Base-by-base conservation (phyloP, 2,888 invertebrate species). In the Sipha maydis region DNA sequence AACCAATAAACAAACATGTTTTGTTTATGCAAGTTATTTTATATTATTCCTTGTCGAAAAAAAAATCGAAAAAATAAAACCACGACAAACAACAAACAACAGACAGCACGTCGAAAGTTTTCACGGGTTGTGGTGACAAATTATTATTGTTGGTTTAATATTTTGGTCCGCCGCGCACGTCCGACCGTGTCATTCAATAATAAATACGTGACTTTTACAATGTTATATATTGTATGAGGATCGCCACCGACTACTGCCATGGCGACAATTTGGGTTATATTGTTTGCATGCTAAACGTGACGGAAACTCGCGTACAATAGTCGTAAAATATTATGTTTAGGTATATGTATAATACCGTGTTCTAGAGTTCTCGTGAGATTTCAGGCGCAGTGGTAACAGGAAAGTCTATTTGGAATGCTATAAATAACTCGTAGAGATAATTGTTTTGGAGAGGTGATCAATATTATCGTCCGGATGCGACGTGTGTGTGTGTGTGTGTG, bases 371-470 rank as follows among this genome's bases (percentile, higher is more conserved):
- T 25, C 61, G 75, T 38, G 75, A 28, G 73, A 83, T 83, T 75
- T 83, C 56, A 9, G 83, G 54, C 19, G n/a, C 3, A 4, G 17
- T 19, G 19, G 28, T 19, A 69, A 5, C 1, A 14, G 48, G 21
- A 71, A 48, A 67, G 38, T 19, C 21, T 8, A 34, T 19, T 73
- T 9, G 8, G 31, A 73, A 38, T 21, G n/a, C 75, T 38, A 21
- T 84, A 76, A 84, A 76, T 84, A 84, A 84, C 75, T 21, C 67
- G 41, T 61, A 21, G 11, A 34, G 84, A 76, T 76, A 76, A 83
- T 83, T 83, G 83, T 83, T 83, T 83, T 19, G n/a, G 83, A 75
- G 34, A 38, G 54, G 38, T 75, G 56, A n/a, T 75, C 83, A 56
- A 56, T 83, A 71, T n/a, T 7, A 67, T 21, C 9, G 83, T 38